Evolutionary conservation across 2,113 vertebrate genomes (phyloP).

Genomic region (Ammospiza nelsoni): DNA sequence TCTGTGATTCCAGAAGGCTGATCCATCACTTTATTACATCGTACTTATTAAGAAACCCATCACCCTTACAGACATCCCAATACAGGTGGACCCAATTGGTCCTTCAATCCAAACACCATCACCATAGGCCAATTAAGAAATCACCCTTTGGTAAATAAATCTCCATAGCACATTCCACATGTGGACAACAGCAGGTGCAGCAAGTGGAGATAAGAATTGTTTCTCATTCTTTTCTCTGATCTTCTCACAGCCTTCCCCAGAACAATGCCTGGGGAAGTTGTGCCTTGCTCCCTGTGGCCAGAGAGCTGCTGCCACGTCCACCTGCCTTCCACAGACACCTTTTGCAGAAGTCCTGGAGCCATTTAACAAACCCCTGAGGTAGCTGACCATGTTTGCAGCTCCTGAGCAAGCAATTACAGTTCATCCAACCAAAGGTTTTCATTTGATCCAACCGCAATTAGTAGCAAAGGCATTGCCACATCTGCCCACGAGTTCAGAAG

Average conservation of each 20-base stretch:
- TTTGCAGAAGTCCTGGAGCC: background rate
- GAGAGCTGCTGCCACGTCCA: background rate
- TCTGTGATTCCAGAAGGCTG: background rate
- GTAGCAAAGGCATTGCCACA: slow-evolving; percentile 18
- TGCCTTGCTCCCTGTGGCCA: background rate
- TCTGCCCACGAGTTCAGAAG: slow-evolving; percentile 53
- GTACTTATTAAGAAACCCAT: background rate
- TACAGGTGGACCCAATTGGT: background rate
- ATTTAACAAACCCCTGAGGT: slow-evolving; percentile 5
- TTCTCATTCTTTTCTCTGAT: background rate
- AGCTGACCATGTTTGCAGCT: slow-evolving; percentile 12
- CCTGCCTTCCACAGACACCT: background rate
- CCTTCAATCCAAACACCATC: background rate
- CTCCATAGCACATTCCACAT: background rate
- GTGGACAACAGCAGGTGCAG: background rate
- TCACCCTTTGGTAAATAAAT: background rate
- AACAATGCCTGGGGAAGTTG: background rate
- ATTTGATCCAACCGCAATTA: slow-evolving; percentile 56
- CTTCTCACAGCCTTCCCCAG: background rate
- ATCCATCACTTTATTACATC: background rate
- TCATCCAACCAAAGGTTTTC: slow-evolving; percentile 41
- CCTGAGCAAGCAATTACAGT: slow-evolving; percentile 13
- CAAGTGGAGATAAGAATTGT: background rate
- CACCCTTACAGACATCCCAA: background rate
- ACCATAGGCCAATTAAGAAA: background rate